These are phyloP conservation scores for Syngnathus typhle DNA, from an alignment of 2,113 vertebrate species.

Conservation along the genomic window DNA sequence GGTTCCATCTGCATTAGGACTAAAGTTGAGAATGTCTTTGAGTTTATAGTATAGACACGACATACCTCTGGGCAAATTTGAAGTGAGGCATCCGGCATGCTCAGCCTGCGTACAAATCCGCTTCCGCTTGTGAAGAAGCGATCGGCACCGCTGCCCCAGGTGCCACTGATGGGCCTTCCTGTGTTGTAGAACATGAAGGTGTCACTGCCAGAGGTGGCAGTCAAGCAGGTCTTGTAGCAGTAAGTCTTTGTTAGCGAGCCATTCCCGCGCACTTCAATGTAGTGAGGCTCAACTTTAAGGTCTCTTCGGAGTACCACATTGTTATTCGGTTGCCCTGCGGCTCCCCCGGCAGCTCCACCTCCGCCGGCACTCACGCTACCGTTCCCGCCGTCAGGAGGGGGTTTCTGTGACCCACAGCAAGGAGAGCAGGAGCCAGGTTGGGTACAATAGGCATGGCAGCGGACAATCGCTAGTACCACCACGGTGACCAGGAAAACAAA, in stretches of 20 bases:
- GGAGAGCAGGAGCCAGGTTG: constrained; percentile 83
- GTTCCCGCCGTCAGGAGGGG: constrained; percentile 77
- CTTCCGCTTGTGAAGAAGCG: constrained; percentile 89
- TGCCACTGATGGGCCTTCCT: constrained; percentile 83
- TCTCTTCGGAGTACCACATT: constrained; percentile 85
- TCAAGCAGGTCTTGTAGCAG: constrained; percentile 96
- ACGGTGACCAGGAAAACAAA: constrained; percentile 93
- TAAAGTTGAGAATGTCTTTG: not conserved
- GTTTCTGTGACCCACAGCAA: constrained; percentile 81
- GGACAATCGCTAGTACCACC: constrained; percentile 84
- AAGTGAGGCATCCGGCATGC: constrained; percentile 77
- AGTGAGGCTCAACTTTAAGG: constrained; percentile 92
- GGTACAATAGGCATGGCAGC: constrained; percentile 81
- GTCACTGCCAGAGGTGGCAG: constrained; percentile 91
- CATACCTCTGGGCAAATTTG: constrained; percentile 71
- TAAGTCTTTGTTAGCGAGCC: constrained; percentile 96
- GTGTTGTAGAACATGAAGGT: constrained; percentile 99
- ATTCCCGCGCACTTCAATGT: constrained; percentile 93
- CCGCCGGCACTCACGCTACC: constrained; percentile 56
- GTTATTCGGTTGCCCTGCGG: constrained; percentile 80
- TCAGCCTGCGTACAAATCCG: constrained; percentile 86
- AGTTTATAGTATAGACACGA: constrained; percentile 9
- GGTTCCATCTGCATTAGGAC: not conserved
- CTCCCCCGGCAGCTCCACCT: constrained; percentile 22
- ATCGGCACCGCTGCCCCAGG: constrained; percentile 78